phyloP scores from a whole-genome alignment of 2,113 vertebrate species.

The Pachypanchax playfairii region DNA sequence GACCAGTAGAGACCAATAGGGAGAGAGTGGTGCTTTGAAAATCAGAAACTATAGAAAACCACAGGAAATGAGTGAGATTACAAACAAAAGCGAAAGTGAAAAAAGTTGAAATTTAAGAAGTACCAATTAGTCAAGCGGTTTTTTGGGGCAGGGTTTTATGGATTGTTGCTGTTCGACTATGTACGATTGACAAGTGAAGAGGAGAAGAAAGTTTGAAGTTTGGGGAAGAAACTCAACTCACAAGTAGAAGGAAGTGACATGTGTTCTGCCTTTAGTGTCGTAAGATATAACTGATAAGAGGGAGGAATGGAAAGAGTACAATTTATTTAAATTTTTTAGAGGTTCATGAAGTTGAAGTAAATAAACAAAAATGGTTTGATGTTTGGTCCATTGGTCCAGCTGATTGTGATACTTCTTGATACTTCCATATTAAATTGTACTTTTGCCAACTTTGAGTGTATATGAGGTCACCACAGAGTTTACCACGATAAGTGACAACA shows the following conservation, averaged over 20 bases:
- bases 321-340: conserved; percentile 8
- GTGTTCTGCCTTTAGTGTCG: conserved; percentile 13
- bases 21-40: neutral
- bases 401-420: conserved; percentile 1
- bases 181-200: conserved; percentile 47
- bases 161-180: conserved; percentile 56
- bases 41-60: neutral
- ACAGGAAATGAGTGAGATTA: neutral
- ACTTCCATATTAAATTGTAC: neutral
- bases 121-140: conserved; percentile 64
- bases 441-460: neutral
- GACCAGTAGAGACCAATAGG: no score
- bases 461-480: neutral
- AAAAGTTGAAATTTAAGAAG: conserved; percentile 63
- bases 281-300: conserved; percentile 31
- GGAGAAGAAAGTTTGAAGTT: conserved; percentile 50
- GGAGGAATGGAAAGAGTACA: neutral
- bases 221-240: conserved; percentile 29
- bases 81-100: neutral
- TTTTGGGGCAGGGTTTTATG: conserved; percentile 59
- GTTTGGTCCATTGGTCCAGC: neutral
- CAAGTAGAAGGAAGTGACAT: conserved; percentile 56
- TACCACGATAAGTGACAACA: neutral
- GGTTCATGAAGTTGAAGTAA: conserved; percentile 2
- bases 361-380: conserved; percentile 12